Percentiles rank a stretch among this genome's conserved stretches.
phyloP scores from a whole-genome alignment of 2,888 invertebrate species.

The Macrosiphum euphorbiae region DNA sequence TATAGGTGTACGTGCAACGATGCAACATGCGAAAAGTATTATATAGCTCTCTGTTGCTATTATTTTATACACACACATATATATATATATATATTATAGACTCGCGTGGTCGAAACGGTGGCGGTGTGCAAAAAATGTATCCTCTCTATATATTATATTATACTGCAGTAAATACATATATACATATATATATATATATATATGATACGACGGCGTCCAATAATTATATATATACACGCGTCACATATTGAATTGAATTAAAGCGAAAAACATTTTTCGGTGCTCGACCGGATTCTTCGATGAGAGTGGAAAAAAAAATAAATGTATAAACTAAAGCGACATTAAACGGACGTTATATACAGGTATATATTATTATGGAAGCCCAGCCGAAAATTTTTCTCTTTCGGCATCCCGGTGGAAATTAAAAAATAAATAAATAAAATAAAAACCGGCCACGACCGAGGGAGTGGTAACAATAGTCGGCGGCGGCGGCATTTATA shows the following conservation, averaged over 20 bases:
- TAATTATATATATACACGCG: constrained; percentile 36
- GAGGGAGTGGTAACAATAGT: constrained; percentile 53
- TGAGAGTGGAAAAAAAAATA: constrained; percentile 14
- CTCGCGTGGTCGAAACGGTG: neutral
- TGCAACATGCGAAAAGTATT: neutral
- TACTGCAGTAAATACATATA: neutral
- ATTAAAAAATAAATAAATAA: constrained; percentile 30
- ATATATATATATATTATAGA: neutral
- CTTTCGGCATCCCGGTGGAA: constrained; percentile 49
- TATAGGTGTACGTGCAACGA: constrained; percentile 14
- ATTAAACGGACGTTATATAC: constrained; percentile 33
- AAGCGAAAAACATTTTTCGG: constrained; percentile 43
- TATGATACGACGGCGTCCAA: neutral
- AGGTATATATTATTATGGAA: neutral
- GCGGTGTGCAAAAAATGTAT: constrained; percentile 21
- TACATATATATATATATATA: neutral
- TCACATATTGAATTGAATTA: constrained; percentile 51
- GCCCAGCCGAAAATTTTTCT: constrained; percentile 50
- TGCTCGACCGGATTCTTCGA: constrained; percentile 59
- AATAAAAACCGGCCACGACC: constrained; percentile 47
- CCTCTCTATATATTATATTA: neutral
- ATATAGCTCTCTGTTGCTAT: neutral
- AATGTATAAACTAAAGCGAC: constrained; percentile 46
- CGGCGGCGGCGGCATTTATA: constrained; percentile 57
- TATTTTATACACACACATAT: neutral